Base-by-base conservation (phyloP, 2,888 invertebrate genomes). In the Hypomecis punctinalis region DNA sequence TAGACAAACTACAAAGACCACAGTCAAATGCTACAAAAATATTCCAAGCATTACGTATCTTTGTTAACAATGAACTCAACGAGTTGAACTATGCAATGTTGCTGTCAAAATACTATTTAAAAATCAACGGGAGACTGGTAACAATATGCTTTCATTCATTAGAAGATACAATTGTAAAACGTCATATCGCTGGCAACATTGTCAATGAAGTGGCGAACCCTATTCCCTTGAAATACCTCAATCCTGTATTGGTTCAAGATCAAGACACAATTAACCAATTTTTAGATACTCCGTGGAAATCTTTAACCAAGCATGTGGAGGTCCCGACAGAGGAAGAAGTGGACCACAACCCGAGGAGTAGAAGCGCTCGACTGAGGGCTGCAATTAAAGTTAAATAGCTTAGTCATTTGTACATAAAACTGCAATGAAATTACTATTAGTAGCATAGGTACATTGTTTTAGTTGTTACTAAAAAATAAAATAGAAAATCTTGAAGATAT, bases 51-150 rank as follows among this genome's bases (percentile, higher is more conserved):
- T 85, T 99, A 67, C 94, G 99, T 66, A 99, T 99, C 78, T 98
- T 99, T 88, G 97, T 99, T 0, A 99, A 99, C 83, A 97, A 99
- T 85, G 99, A 99, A 91, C 89, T 99, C 0, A 99, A 99, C 84
- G 98, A 99, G 93, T 94, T 99, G 1, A 97, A 98, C 90, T 97
- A 97, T 84, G 98, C 95, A 0, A 94, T 99, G 86, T 83, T 97
- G 35, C 78, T 98, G 60, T 96, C 98, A 0, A 94, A 96, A 68
- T 94, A 94, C 79, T 97, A 95, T 79, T 93, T 99, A 33, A 97
- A 97, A 89, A 86, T 95, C 0, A 95, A 95, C 43, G 99, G 99
- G 0, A 93, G 95, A 66, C 84, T 99, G 66, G 95, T 97, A 0
- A 96, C 97, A 0, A 94, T 99, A 46, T 95, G 97, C 10, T 99